Base-by-base conservation (phyloP, 1,140 invertebrate species). In the Lepidurus packardi region DNA sequence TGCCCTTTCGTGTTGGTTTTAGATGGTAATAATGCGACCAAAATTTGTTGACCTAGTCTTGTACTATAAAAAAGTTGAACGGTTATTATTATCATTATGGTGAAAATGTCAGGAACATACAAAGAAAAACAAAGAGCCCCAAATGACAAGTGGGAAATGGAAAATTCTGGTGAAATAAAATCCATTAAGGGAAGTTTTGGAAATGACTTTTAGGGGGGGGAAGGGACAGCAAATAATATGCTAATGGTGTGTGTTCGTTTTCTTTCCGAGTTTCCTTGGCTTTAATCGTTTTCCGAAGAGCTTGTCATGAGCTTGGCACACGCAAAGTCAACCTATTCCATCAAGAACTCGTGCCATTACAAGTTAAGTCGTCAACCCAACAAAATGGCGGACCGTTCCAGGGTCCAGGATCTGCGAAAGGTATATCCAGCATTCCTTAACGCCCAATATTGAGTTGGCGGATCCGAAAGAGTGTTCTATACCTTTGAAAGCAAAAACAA, bases 221-320 rank as follows among this genome's bases (percentile, higher is more conserved):
- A 34, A 13, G 13, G 53, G 53, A 21, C 53, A 65, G 16, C 53
- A 65, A 16, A 34, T 34, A 34, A 34, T 34, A 34, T 65, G n/a
- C 53, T 65, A 65, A 65, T 65, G 53, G 13, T 65, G 10, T 47
- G 16, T 65, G 53, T 13, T 16, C 34, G 34, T 65, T 16, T 7
- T 65, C 21, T 21, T 65, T 65, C 13, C 0, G 53, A 16, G 53
- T 21, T 21, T 65, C 21, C 53, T 34, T 34, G 34, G 34, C 34
- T 65, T 65, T 65, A 65, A 65, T 65, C 53, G 53, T 65, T 65
- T 65, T 65, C 34, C 53, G 53, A 65, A 65, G 53, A n/a, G 53
- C 53, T 65, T 65, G 53, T 65, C 53, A 65, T 65, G 53, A 65
- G 53, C 53, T 65, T 65, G 53, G 53, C 53, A 65, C 53, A 65